Base-by-base conservation (phyloP, 2,797 vertebrate genomes). In the Xiphorhynchus erythropygius region DNA sequence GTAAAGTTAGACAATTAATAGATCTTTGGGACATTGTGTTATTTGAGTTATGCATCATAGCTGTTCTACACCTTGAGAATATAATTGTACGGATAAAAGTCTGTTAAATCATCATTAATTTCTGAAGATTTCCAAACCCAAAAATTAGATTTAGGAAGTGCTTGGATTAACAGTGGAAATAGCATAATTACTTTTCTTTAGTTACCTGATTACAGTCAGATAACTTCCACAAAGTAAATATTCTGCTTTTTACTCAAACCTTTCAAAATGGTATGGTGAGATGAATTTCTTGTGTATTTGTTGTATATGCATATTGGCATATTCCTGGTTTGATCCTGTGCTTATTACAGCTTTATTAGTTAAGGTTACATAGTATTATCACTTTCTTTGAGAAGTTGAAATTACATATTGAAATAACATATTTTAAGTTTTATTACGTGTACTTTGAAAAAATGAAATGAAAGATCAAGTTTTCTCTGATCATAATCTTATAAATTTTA, bases 251-350 rank as follows among this genome's bases (percentile, higher is more conserved):
- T 44, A 16, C 10, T 11, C 18, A 62, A 8, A 4, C 24, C 39
- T 9, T 71, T 64, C 0, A 3, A 33, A 81, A n/a, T 1, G 0
- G 2, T 69, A 13, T 65, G 19, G 27, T 35, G 71, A 18, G 25
- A 5, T 63, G 2, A 68, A 47, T 53, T 81, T 22, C 3, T 50
- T 4, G 39, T 85, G n/a, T 50, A 15, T 64, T 94, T 93, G 17
- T 50, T 93, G 5, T 41, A 28, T 8, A 23, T 59, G 7, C 23
- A 18, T 49, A 15, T 13, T 56, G 53, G 5, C 22, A 10, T 77
- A 22, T 86, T 79, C 10, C 25, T 78, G 0, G 19, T 67, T 79
- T 74, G 17, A 22, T 76, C 32, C 6, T 35, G 2, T 11, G 5
- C 78, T 91, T 91, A 52, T 73, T 77, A 46, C 7, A 4, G 18